Evolutionary conservation across 2,113 vertebrate species (phyloP).

Genomic region (Pangasianodon hypophthalmus): DNA sequence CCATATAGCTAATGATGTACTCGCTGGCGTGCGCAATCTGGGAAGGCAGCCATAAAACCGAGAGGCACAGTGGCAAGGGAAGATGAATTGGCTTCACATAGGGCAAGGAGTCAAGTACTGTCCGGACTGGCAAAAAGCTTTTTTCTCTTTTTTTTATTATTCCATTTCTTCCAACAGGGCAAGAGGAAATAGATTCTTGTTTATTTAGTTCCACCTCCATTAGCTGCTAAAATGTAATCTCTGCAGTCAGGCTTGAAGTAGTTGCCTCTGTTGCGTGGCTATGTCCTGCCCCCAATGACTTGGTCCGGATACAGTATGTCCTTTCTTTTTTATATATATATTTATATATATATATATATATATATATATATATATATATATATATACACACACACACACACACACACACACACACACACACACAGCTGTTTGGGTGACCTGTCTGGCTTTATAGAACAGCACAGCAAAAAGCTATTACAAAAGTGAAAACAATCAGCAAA

Average conservation of each 20-base stretch:
- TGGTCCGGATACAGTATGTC: conserved; percentile 4
- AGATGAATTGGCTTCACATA: conserved; percentile 61
- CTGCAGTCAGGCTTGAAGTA: conserved; percentile 33
- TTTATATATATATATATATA: no score
- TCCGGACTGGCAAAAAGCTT: conserved; percentile 27
- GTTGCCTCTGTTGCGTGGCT: neutral
- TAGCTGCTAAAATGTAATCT: conserved; percentile 42
- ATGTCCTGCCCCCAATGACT: conserved; percentile 19
- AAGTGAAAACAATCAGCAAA: neutral
- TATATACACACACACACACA: no score
- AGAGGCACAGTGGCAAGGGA: conserved; percentile 30
- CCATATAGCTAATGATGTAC: conserved; percentile 77
- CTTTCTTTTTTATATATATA: neutral
- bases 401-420: no score
- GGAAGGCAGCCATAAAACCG: conserved; percentile 62
- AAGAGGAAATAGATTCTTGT: conserved; percentile 47
- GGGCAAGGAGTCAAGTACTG: conserved; percentile 52
- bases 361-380: no score
- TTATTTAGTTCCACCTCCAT: conserved; percentile 49
- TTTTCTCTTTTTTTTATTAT: neutral
- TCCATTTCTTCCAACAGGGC: conserved; percentile 28
- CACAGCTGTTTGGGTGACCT: conserved; percentile 26
- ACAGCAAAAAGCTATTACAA: neutral
- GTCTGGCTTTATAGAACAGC: neutral
- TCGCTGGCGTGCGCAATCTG: conserved; percentile 57